phyloP scores from a whole-genome alignment of 2,888 invertebrate genomes.

The Conops quadrifasciatus region DNA sequence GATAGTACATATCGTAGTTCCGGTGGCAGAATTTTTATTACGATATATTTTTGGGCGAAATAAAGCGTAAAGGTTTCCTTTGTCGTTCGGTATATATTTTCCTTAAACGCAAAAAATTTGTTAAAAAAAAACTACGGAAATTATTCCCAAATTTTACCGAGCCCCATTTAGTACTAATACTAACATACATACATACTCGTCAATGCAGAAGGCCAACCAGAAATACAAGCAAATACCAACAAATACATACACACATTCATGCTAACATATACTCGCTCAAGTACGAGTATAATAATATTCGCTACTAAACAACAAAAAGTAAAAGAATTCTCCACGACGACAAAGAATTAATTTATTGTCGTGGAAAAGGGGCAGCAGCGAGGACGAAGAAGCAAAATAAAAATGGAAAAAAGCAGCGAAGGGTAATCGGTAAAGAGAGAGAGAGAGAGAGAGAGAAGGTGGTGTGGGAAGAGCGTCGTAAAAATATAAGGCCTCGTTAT shows the following conservation, averaged over 20 bases:
- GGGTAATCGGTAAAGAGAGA: background rate
- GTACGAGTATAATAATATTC: conserved; percentile 35
- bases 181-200: too few species aligned
- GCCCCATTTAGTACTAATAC: too few species aligned
- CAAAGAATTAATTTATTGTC: conserved; percentile 7
- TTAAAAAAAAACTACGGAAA: too few species aligned
- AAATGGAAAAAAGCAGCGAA: conserved; percentile 24
- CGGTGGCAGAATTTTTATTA: too few species aligned
- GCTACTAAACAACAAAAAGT: conserved; percentile 18
- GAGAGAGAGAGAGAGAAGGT: conserved; percentile 10
- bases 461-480: too few species aligned
- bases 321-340: conserved; percentile 1
- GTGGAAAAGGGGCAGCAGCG: conserved; percentile 32
- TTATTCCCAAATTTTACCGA: too few species aligned
- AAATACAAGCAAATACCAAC: background rate
- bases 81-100: too few species aligned
- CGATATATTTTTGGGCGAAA: too few species aligned
- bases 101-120: too few species aligned
- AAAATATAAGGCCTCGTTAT: conserved; percentile 60
- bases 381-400: conserved; percentile 36
- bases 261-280: conserved; percentile 28
- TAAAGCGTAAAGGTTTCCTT: too few species aligned
- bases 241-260: conserved; percentile 12
- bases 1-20: too few species aligned
- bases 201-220: too few species aligned